Base-by-base conservation (phyloP, 2,888 invertebrate genomes). In the Eristalis intricaria region DNA sequence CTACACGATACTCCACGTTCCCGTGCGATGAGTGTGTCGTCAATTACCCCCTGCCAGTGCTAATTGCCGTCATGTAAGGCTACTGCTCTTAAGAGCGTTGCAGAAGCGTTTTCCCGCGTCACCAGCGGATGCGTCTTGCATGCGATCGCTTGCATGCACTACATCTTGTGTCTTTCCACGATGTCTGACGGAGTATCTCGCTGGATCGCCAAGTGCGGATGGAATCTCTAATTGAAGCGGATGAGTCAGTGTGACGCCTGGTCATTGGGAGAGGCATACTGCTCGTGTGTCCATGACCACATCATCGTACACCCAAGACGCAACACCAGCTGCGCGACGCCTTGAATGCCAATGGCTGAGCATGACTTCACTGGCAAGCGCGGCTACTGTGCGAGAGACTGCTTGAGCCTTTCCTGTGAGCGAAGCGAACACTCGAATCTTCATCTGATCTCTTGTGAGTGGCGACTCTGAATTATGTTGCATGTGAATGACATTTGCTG, bases 331-430 rank as follows among this genome's bases (percentile, higher is more conserved):
- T 61, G 69, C 23, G 69, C 64, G 63, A 43, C n/a, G 70, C 64
- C 70, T 82, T 78, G 85, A 82, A 86, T 86, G 85, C 78, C 85
- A 86, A 86, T 82, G 85, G 65, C 50, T 82, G 77, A 23, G 82
- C 77, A 76, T 84, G 84, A 75, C 71, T 71, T 35, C 63, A 76
- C 58, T 73, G 43, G 22, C 40, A 68, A 60, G 56, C 58, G 56
- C 63, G 70, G 70, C 43, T 84, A 32, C 60, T 50, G 50, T 50
- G 50, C 38, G 43, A 43, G 68, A 35, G 26, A 79, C 69, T 61
- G 76, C 60, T 68, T 50, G 19, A 10, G 50, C 8, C n/a, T 3
- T 5, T 35, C 11, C 11, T 10, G 10, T 2, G 2, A 35, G 35
- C 8, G 35, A 78, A 65, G 22, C 32, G 64, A 19, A 56, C 19